Percentiles rank a stretch among this genome's conserved stretches.
phyloP scores from a whole-genome alignment of 2,113 vertebrate species.

The Onychostruthus taczanowskii region DNA sequence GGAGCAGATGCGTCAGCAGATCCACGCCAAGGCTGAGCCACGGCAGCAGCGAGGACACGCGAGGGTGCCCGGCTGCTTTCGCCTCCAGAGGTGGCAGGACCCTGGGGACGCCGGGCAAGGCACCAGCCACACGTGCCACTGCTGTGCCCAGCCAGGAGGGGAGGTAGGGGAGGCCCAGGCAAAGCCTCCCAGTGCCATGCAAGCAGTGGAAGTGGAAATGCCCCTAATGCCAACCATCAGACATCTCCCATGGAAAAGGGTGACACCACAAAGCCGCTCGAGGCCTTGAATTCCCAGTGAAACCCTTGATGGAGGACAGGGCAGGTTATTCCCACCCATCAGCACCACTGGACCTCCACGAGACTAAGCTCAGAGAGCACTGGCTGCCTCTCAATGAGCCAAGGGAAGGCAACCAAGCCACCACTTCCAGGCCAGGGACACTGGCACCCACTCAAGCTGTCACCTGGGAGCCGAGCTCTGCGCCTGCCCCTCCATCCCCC shows the following conservation, averaged over 20 bases:
- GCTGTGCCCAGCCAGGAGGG: background rate
- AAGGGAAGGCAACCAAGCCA: background rate
- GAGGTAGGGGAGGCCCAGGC: background rate
- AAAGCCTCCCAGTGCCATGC: fast-evolving
- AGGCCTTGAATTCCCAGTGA: background rate
- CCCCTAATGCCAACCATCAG: background rate
- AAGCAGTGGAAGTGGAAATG: background rate
- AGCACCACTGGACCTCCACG: fast-evolving
- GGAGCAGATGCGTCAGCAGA: background rate
- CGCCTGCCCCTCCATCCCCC: background rate
- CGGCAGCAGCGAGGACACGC: background rate
- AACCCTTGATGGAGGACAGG: background rate
- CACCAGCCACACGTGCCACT: fast-evolving
- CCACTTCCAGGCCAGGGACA: background rate
- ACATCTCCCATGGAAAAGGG: background rate
- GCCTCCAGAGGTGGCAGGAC: fast-evolving
- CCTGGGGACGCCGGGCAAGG: fast-evolving
- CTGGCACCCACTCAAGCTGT: background rate
- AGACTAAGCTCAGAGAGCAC: background rate
- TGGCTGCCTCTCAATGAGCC: background rate
- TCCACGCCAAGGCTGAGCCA: background rate
- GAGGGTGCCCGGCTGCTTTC: background rate
- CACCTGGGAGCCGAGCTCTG: background rate
- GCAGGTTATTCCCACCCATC: background rate
- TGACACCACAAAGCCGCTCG: background rate